Base-by-base conservation (phyloP, 1,140 invertebrate species). In the Eubasilissa regina region DNA sequence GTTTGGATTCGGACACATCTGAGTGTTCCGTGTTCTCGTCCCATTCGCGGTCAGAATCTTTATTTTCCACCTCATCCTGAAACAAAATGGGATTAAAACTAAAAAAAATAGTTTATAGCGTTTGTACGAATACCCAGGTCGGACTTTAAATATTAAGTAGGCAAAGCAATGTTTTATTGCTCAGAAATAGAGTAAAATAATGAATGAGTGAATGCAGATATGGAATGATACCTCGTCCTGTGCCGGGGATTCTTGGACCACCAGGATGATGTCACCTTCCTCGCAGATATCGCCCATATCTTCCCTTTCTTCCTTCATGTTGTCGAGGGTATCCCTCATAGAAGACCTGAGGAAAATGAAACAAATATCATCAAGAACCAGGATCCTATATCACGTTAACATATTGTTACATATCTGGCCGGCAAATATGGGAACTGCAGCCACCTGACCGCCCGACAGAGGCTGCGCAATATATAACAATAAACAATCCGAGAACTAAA, bases 211-310 rank as follows among this genome's bases (percentile, higher is more conserved):
- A 8, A 56, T 6, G 15, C 15, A 62, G 21, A 62, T 1, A 62
- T 35, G 7, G 0, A 4, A 6, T 25, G 7, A 13, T 70, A 70
- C 66, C 66, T 51, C 17, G 17, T 48, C 25, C 7, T 10, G 10
- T 0, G 45, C 1, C 45, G 48, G 17, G 45, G n/a, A 13, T 3
- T 13, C 45, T 0, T 48, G 45, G 17, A 70, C 66, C 45, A 70
- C 66, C 15, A 70, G 66, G 66, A 70, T 70, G 44, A 70, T 70
- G 66, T 70, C 66, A 0, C 66, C 66, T 15, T 70, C 66, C 4
- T 70, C 66, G 19, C 47, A 70, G 47, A 70, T 48, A 3, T 51
- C 47, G 47, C 15, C 66, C 19, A 35, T 35, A 6, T 35, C 25
- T 35, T 35, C 25, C 25, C 25, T 35, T 6, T 70, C 66, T 25